Evolutionary conservation across 1,140 invertebrate species (phyloP), one percentile per base, ranked within the genome.

Genomic region (Andricus grossulariae): DNA sequence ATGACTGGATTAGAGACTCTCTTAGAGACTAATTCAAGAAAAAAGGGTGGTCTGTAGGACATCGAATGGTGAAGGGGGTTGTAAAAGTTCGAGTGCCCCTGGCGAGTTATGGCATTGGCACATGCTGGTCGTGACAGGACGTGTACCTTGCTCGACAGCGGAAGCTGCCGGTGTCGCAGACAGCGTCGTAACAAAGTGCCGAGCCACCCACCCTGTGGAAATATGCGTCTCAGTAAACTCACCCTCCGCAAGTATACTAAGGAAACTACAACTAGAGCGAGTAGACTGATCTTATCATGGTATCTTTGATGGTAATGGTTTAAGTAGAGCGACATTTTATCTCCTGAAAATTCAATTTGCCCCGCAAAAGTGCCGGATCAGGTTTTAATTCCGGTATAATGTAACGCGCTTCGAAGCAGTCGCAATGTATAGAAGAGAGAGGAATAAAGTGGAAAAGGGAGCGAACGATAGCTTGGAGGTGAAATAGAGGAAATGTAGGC

Each of bases 401-500:
- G 45, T 19, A 66, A 66, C 60, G 32, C 11, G 10, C 21, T 25
- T 39, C 39, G 32, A 15, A 15, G 5, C 25, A 16, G 21, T 15
- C 2, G 16, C 3, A 32, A 21, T 15, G 25, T 8, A 13, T 32
- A 25, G 32, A 5, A 66, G 32, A 18, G 70, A 49, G 32, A 49
- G 70, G 52, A 45, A 39, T n/a, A 60, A 71, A 52, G 60, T 25
- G 66, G 45, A 74, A 52, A 19, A 18, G 49, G 51, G n/a, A 75
- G 15, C 39, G 73, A 50, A 39, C 54, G 54, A 66, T 50, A 50
- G 21, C 25, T 66, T 66, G 54, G 25, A 78, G 50, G 51, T 55
- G 72, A 52, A 52, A 72, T 57, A 18, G 70, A 73, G 73, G 79
- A 84, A 83, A 83, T 85, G 83, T 85, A 80, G 84, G 83, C 79